A percentile compares a stretch with the other conserved stretches of the same genome.
Conservation (phyloP, 2,113 vertebrate genomes). For the Ptilonorhynchus violaceus region DNA sequence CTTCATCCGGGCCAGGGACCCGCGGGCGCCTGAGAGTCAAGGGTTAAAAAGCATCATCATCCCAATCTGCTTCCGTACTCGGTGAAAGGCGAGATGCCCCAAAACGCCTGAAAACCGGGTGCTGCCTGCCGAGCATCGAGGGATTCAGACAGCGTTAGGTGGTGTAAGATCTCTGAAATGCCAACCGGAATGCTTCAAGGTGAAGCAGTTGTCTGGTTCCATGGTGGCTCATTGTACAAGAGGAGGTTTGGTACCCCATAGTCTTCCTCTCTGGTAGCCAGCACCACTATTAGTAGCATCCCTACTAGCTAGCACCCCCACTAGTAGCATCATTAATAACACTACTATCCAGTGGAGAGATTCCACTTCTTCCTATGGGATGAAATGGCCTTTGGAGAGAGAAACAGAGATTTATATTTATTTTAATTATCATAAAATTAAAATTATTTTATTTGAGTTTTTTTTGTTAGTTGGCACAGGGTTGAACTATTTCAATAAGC, state of each 20-base stretch:
- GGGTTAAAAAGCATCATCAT: fast-evolving
- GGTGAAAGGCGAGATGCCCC: neutral
- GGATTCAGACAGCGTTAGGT: neutral
- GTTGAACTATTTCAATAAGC: neutral
- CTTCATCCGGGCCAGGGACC: neutral
- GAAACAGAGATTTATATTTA: neutral
- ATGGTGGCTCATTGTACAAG: fast-evolving
- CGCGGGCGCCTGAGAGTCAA: too few relatives aligned
- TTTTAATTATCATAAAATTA: neutral
- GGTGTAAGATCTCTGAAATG: neutral
- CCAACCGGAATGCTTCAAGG: neutral
- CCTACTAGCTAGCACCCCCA: too few relatives aligned
- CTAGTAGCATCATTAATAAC: neutral
- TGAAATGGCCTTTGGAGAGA: neutral
- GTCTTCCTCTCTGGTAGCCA: neutral
- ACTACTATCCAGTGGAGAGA: neutral
- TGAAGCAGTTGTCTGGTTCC: neutral
- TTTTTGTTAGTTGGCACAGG: neutral
- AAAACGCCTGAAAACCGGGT: fast-evolving
- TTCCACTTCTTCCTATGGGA: neutral
- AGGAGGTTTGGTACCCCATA: neutral
- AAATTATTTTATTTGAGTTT: neutral
- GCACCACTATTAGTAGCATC: neutral
- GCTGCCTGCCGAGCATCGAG: neutral
- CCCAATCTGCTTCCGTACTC: fast-evolving